Percentiles rank a stretch among this genome's conserved stretches.
Conservation (phyloP, 2,888 invertebrate genomes). For the Ptycholaimellus sp. region DNA sequence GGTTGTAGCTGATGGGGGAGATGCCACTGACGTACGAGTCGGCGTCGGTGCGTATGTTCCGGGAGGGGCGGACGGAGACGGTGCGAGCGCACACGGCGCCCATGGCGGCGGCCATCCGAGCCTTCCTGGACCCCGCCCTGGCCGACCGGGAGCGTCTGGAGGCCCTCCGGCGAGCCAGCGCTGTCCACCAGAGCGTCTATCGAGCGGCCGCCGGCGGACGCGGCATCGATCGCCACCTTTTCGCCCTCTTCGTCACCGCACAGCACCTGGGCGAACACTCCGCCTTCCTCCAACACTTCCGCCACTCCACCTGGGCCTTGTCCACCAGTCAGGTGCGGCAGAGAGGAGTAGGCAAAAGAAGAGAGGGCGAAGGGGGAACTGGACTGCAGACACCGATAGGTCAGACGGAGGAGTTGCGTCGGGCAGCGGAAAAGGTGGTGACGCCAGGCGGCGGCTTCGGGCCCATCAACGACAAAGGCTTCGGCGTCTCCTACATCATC, state of each 20-base stretch:
- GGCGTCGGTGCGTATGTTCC: constrained; percentile 77
- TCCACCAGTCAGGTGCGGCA: constrained; percentile 46
- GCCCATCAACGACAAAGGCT: constrained; percentile 68
- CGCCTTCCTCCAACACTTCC: constrained; percentile 43
- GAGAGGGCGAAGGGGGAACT: no score
- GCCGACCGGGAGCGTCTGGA: constrained; percentile 32
- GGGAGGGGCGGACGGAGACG: constrained; percentile 85
- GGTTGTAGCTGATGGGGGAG: no score
- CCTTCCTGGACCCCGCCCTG: constrained; percentile 48
- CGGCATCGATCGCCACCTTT: constrained; percentile 82
- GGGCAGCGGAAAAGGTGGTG: no score
- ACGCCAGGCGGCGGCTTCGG: constrained; percentile 92
- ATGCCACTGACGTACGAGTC: constrained; percentile 89
- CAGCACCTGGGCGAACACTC: constrained; percentile 60
- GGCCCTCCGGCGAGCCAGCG: constrained; percentile 21
- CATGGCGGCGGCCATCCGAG: constrained; percentile 63
- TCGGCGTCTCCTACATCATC: constrained; percentile 88
- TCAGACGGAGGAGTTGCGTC: no score
- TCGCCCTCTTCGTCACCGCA: constrained; percentile 85
- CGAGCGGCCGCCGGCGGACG: constrained; percentile 80
- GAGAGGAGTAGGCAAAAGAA: no score
- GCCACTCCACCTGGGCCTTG: constrained; percentile 84
- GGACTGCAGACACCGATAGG: no score
- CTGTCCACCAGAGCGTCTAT: constrained; percentile 54
- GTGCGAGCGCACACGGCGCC: constrained; percentile 64